Evolutionary conservation across 2,797 vertebrate genomes (phyloP).

Genomic region (Gastrophryne carolinensis): DNA sequence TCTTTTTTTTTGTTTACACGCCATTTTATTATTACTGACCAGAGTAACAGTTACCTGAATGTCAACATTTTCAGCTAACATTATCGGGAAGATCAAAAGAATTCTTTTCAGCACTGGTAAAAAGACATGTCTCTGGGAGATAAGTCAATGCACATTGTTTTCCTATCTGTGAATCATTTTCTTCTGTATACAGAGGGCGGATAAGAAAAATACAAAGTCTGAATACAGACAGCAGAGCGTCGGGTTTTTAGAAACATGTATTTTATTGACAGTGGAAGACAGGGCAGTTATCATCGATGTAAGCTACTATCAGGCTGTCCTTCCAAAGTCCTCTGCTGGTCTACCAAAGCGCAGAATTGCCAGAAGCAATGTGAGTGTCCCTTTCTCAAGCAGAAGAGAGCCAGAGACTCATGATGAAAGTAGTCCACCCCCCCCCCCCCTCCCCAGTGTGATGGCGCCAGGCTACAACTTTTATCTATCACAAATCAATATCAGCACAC

Average conservation of each 20-base stretch:
- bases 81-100: constrained; percentile 55
- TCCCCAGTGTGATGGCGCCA: not conserved
- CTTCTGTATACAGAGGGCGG: not conserved
- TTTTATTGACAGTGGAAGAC: constrained; percentile 26
- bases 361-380: constrained; percentile 4
- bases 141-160: constrained; percentile 18
- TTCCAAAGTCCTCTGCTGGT: constrained; percentile 34
- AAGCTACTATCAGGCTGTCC: constrained; percentile 12
- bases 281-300: constrained; percentile 11
- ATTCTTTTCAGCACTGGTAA: constrained; percentile 42
- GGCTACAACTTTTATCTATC: not conserved
- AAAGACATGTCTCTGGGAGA: constrained; percentile 26
- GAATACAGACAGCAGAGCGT: not conserved
- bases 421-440: too few species aligned
- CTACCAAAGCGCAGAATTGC: not conserved
- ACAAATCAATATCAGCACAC: not conserved
- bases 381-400: constrained; percentile 29
- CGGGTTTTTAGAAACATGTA: constrained; percentile 27
- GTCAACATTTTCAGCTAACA: constrained; percentile 55
- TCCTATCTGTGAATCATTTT: constrained; percentile 17
- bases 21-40: constrained; percentile 2
- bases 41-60: constrained; percentile 44
- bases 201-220: not conserved
- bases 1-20: not conserved
- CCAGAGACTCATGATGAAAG: constrained; percentile 2